These are phyloP conservation scores for Cantharis rustica DNA, from an alignment of 2,888 invertebrate genomes.

Conservation along the genomic window DNA sequence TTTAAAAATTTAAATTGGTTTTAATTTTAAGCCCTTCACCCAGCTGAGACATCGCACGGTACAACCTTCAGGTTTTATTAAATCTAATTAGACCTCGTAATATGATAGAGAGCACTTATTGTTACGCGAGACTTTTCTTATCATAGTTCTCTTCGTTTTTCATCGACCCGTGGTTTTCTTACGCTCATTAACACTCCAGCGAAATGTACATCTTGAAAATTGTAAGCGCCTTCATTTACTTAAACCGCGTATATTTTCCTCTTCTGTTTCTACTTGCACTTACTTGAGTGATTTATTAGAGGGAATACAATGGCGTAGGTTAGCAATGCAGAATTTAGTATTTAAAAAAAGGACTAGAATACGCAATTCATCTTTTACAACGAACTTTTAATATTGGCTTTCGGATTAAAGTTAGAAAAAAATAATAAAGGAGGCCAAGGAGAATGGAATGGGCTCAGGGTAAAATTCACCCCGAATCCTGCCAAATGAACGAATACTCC, in stretches of 20 bases:
- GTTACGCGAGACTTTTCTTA: conserved; percentile 6
- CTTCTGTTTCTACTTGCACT: background rate
- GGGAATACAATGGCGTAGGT: background rate
- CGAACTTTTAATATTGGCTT: background rate
- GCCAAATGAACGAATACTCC: background rate
- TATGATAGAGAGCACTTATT: conserved; percentile 15
- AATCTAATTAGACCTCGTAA: conserved; percentile 16
- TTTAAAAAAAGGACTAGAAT: background rate
- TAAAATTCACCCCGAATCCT: background rate
- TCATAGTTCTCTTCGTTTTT: conserved; percentile 9
- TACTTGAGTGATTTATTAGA: background rate
- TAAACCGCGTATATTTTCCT: background rate
- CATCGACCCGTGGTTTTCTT: conserved; percentile 18
- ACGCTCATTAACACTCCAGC: conserved; percentile 9
- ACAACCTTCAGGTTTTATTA: conserved; percentile 5
- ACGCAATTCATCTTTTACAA: background rate
- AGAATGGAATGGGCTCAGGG: background rate
- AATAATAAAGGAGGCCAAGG: background rate
- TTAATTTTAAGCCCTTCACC: background rate
- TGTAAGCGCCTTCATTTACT: background rate
- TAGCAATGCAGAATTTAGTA: background rate
- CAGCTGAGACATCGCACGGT: background rate
- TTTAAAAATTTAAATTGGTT: background rate
- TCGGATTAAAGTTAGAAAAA: background rate
- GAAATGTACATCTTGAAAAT: background rate